Conservation (phyloP, 2,888 invertebrate genomes). For the Pilophorus perplexus region DNA sequence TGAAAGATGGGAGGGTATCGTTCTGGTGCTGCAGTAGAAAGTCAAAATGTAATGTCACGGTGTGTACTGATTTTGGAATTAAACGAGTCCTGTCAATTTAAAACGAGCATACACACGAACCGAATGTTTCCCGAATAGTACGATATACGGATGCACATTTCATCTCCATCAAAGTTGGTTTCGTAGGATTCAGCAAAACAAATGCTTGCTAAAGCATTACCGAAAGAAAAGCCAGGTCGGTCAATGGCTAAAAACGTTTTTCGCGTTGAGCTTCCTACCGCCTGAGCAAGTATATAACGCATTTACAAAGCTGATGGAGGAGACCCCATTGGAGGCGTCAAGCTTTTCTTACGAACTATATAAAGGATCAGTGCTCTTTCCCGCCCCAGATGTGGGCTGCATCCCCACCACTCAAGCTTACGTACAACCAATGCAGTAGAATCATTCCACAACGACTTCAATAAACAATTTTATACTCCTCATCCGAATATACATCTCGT, state of each 20-base stretch:
- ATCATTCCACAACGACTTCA: constrained; percentile 16
- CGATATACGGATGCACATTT: neutral
- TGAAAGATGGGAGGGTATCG: constrained; percentile 4
- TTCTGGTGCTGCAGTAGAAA: constrained; percentile 2
- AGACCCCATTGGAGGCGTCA: neutral
- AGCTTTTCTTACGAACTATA: constrained; percentile 22
- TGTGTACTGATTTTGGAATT: neutral
- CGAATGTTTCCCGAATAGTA: neutral
- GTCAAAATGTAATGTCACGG: constrained; percentile 2
- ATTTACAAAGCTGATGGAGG: neutral
- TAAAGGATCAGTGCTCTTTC: neutral
- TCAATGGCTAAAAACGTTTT: constrained; percentile 1
- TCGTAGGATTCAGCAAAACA: too few relatives aligned
- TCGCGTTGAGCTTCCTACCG: constrained; percentile 2
- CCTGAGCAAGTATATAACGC: constrained; percentile 2
- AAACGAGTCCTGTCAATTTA: neutral
- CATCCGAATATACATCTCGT: neutral
- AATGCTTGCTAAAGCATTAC: neutral
- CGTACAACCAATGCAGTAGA: constrained; percentile 14
- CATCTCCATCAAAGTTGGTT: too few relatives aligned
- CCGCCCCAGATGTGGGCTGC: too few relatives aligned
- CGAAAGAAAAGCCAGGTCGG: neutral
- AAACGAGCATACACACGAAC: too few relatives aligned
- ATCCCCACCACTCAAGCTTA: too few relatives aligned
- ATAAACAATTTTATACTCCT: constrained; percentile 11